These are phyloP conservation scores for Cephus nigrinus DNA, from an alignment of 2,888 invertebrate species.

Conservation along the genomic window DNA sequence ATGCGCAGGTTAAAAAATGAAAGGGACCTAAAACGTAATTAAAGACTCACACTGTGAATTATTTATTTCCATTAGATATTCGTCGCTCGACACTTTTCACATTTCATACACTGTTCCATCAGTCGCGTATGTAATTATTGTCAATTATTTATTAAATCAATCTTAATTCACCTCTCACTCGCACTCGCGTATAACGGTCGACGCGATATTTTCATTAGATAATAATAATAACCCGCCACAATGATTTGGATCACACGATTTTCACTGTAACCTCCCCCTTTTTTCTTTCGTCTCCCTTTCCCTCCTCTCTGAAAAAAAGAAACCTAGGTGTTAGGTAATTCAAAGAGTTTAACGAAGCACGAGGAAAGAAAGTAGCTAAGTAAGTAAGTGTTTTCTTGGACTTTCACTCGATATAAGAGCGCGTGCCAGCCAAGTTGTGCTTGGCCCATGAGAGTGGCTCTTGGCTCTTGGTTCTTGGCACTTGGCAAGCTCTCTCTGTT, in stretches of 20 bases:
- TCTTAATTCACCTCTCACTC: neutral
- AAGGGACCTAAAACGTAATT: neutral
- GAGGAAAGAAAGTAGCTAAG: neutral
- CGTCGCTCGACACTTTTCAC: neutral
- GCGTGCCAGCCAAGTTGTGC: conserved; percentile 34
- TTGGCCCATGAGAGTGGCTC: conserved; percentile 32
- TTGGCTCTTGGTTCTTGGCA: conserved; percentile 29
- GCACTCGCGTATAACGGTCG: neutral
- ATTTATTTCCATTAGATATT: neutral
- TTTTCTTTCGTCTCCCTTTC: neutral
- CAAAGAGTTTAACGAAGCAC: neutral
- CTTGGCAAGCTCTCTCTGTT: conserved; percentile 2
- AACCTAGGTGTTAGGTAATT: neutral
- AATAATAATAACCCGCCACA: neutral
- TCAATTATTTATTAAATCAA: neutral
- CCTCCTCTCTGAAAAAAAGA: neutral
- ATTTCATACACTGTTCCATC: neutral
- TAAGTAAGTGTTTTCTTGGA: conserved; percentile 29
- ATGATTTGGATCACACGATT: conserved; percentile 13
- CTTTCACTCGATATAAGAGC: conserved; percentile 35
- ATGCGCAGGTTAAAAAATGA: neutral
- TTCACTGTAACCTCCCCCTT: conserved; percentile 25
- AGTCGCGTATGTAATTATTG: neutral
- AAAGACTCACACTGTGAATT: neutral
- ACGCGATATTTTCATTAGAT: neutral